Percentiles rank a stretch among this genome's conserved stretches.
Evolutionary conservation across 2,797 vertebrate genomes (phyloP).

Genomic region (Phrynocephalus vlangalii): DNA sequence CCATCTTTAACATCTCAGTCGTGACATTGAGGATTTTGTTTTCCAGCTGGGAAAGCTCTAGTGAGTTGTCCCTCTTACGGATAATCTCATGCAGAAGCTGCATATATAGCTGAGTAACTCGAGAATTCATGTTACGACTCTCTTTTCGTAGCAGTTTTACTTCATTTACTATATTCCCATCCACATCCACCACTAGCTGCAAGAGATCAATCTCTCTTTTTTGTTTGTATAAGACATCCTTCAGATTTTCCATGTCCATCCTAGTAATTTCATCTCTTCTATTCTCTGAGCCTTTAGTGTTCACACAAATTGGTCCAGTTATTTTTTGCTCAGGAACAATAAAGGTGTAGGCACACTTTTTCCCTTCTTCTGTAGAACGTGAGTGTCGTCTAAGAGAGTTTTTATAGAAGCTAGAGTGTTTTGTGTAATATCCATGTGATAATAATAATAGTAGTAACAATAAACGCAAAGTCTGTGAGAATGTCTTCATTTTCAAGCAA

Average conservation of each 20-base stretch:
- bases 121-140: conserved; percentile 98
- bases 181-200: conserved; percentile 94
- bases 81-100: conserved; percentile 99
- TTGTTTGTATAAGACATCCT: conserved; percentile 93
- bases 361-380: conserved; percentile 82
- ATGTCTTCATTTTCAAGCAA: conserved; percentile 81
- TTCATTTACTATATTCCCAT: conserved; percentile 96
- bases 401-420: conserved; percentile 61
- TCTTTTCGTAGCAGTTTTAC: conserved; percentile 97
- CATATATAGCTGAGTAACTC: conserved; percentile 99
- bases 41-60: conserved; percentile 96
- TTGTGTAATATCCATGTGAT: conserved; percentile 67
- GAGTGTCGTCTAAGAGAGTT: conserved; percentile 74
- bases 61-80: conserved; percentile 95
- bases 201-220: conserved; percentile 93
- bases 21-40: conserved; percentile 97
- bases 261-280: conserved; percentile 93
- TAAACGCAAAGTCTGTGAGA: conserved; percentile 83
- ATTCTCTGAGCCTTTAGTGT: conserved; percentile 86
- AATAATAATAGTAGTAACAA: conserved; percentile 84
- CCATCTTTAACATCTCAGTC: conserved; percentile 93
- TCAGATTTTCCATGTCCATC: conserved; percentile 94
- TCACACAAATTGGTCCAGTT: conserved; percentile 96
- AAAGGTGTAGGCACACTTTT: conserved; percentile 96
- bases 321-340: conserved; percentile 95